Evolutionary conservation across 1,140 invertebrate genomes (phyloP), one percentile per base, ranked within the genome.

Genomic region (Lutraria rhynchaena): DNA sequence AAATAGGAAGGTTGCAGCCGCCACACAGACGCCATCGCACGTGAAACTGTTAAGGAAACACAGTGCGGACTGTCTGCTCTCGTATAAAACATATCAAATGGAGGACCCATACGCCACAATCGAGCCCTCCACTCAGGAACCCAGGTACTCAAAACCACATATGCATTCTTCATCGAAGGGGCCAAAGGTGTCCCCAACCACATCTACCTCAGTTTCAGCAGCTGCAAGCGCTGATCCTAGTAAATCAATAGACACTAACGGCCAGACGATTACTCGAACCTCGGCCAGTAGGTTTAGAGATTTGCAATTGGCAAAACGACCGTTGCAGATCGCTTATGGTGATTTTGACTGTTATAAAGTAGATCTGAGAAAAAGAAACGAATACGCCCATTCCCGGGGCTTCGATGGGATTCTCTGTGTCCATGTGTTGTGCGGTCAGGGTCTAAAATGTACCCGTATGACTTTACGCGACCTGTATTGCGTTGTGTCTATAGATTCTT

Each of bases 401-500:
- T 95, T 98, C 35, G 98, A 97, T 80, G 97, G 97, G 7, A 95
- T 98, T 92, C 93, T 98, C 0, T 97, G 96, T 95, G 96, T 98
- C 7, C 97, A 98, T 91, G 93, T 99, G 46, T 93, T 98, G 31
- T 97, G 97, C 3, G 97, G 97, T 3, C 95, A 97, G 76, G 97
- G 97, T 24, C 93, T 98, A 27, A 94, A 97, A 86, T 95, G 96
- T 17, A 95, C 96, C 88, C 92, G 69, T 88, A 90, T 90, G 58
- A 89, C 88, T 24, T 75, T 91, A 67, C 93, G 97, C 81, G 98
- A 99, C 93, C 93, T 99, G 29, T 99, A 99, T 90, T 99, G 98
- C 91, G 98, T 99, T 1, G 94, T 99, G 41, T 98, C 99, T 91
- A 97, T 98, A 88, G 98, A 99, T 92, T 95, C 98, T 83, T 96